Evolutionary conservation across 2,797 vertebrate species (phyloP), one percentile per base, ranked within the genome.

Genomic region (Trichosurus vulpecula): DNA sequence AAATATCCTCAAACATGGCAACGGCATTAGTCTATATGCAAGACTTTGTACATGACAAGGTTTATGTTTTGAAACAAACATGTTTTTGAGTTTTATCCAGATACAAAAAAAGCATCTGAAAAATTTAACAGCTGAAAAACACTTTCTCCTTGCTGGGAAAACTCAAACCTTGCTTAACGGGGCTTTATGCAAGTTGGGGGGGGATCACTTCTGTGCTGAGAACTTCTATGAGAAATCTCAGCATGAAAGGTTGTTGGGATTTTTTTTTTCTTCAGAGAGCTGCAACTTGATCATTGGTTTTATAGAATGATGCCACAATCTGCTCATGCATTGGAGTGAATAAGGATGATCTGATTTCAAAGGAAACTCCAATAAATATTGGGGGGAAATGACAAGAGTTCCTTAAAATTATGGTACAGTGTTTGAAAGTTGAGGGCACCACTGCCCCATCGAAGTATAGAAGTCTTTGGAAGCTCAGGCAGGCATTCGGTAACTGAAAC

Each of bases 111-210:
- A 97, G 96, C 97, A 98, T 98, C 98, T 98, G 98, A 98, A 98
- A 99, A 98, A 98, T 98, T 98, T 98, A 99, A 98, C 98, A 99
- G 98, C 98, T 98, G 98, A 98, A 98, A 98, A 98, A 98, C 98
- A 97, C 97, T 98, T 99, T 98, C 98, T 98, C 94, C 98, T 98
- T 98, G 98, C 97, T 98, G 98, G 98, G 98, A 98, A 98, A 98
- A 98, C 98, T 98, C 98, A 98, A 98, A 98, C 98, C 96, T 98
- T 98, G 98, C 98, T 98, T 97, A 98, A 98, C 96, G 94, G 96
- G 93, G 97, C 90, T 98, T 98, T 98, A 98, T 98, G 97, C 98
- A 98, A 98, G 96, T 97, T 97, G 13, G 97, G 96, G 96, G 96
- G 95, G 94, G 90, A 96, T 97, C 97, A 98, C 97, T 98, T 98